Evolutionary conservation across 2,888 invertebrate species (phyloP).

Genomic region (Trichogramma evanescens): DNA sequence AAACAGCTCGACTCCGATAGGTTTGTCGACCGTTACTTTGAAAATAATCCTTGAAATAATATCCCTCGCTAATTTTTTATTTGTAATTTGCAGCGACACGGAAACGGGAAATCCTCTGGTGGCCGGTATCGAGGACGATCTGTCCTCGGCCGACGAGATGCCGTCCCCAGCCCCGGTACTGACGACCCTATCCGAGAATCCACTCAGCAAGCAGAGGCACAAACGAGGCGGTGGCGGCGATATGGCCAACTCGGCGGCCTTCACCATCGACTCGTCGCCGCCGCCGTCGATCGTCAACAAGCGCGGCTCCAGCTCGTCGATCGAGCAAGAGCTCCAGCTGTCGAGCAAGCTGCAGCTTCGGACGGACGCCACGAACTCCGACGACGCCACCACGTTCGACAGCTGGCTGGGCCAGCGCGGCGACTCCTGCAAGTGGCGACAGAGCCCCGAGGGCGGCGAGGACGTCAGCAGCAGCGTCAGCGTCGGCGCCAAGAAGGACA

Average conservation of each 20-base stretch:
- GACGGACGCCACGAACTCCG: slow-evolving; percentile 32
- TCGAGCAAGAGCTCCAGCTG: slow-evolving; percentile 39
- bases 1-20: slow-evolving; percentile 53
- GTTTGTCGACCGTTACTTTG: slow-evolving; percentile 37
- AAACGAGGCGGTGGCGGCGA: slow-evolving; percentile 36
- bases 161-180: slow-evolving; percentile 35
- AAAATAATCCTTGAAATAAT: background rate
- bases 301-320: slow-evolving; percentile 41
- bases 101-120: slow-evolving; percentile 73
- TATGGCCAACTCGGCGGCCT: slow-evolving; percentile 30
- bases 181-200: slow-evolving; percentile 39
- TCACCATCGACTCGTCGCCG: slow-evolving; percentile 24
- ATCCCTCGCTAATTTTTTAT: background rate
- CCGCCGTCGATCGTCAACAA: slow-evolving; percentile 29
- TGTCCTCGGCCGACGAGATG: slow-evolving; percentile 60
- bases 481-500: slow-evolving; percentile 50
- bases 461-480: slow-evolving; percentile 52
- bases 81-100: slow-evolving; percentile 53
- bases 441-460: slow-evolving; percentile 68
- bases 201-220: slow-evolving; percentile 39
- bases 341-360: slow-evolving; percentile 31
- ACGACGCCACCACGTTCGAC: slow-evolving; percentile 46
- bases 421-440: slow-evolving; percentile 59
- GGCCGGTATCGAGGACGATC: slow-evolving; percentile 76
- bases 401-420: slow-evolving; percentile 54